These are phyloP conservation scores for Noctua janthina DNA, from an alignment of 2,888 invertebrate species.

Conservation along the genomic window DNA sequence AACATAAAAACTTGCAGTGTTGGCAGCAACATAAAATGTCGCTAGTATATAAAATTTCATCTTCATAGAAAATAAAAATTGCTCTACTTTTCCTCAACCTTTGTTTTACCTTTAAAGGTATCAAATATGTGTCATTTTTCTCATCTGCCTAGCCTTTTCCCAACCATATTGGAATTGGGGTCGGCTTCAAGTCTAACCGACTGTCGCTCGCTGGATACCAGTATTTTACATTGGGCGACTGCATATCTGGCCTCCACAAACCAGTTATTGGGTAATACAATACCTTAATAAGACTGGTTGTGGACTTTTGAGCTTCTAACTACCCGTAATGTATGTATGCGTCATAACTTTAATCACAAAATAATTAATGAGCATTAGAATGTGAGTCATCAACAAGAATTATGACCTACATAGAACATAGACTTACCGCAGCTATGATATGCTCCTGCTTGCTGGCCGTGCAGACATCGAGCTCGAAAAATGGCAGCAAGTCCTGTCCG, in stretches of 20 bases:
- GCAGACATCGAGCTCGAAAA: conserved; percentile 95
- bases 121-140: background rate
- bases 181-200: background rate
- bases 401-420: background rate
- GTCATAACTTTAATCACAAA: background rate
- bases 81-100: background rate
- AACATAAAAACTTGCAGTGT: background rate
- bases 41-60: background rate
- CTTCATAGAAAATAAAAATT: background rate
- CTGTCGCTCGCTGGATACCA: background rate
- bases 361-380: conserved; percentile 27
- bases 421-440: conserved; percentile 94
- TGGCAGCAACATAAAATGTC: background rate
- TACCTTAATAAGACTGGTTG: background rate
- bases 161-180: background rate
- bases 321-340: background rate
- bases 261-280: background rate
- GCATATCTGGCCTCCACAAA: background rate
- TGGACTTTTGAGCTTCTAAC: background rate
- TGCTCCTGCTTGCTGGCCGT: conserved; percentile 97
- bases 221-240: background rate
- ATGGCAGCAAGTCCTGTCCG: conserved; percentile 92
- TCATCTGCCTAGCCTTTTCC: background rate
- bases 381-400: background rate
- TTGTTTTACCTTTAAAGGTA: background rate